phyloP scores from a whole-genome alignment of 2,797 vertebrate genomes.

The Tenualosa thibaudeaui region DNA sequence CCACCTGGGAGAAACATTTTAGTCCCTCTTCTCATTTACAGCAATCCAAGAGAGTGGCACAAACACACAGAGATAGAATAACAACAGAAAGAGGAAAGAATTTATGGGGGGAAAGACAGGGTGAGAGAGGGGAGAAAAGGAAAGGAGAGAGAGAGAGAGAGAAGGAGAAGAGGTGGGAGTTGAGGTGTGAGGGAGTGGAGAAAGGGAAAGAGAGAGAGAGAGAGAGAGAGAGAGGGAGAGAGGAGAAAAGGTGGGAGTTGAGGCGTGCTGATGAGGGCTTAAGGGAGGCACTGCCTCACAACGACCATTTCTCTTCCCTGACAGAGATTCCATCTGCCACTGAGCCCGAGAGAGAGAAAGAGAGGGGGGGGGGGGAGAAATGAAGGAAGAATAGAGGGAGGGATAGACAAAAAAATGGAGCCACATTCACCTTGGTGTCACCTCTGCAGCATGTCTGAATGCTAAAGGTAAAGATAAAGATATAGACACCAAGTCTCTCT shows the following conservation, averaged over 20 bases:
- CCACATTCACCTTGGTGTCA: slow-evolving; percentile 95
- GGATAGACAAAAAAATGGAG: slow-evolving; percentile 57
- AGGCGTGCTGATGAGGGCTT: slow-evolving; percentile 55
- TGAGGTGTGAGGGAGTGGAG: slow-evolving; percentile 54
- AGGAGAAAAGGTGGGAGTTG: slow-evolving; percentile 60
- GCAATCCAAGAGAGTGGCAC: slow-evolving; percentile 13
- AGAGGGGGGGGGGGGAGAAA: slow-evolving; percentile 25
- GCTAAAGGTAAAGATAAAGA: slow-evolving; percentile 56
- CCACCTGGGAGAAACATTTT: background rate
- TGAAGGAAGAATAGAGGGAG: slow-evolving; percentile 36
- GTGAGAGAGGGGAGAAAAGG: slow-evolving; percentile 30
- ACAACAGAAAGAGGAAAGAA: background rate
- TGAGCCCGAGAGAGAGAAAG: slow-evolving; percentile 78
- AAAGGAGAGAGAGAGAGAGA: background rate
- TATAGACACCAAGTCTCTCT: slow-evolving; percentile 56
- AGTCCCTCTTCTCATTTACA: background rate
- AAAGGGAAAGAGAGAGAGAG: background rate
- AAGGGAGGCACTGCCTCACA: slow-evolving; percentile 69
- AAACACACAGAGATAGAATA: background rate
- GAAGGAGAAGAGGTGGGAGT: slow-evolving; percentile 58
- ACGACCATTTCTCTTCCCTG: slow-evolving; percentile 97
- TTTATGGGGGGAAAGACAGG: background rate
- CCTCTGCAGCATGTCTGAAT: slow-evolving; percentile 78
- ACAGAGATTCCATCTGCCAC: slow-evolving; percentile 99
- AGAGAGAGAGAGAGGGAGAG: slow-evolving; percentile 15